A percentile compares a stretch with the other conserved stretches of the same genome.
phyloP scores from a whole-genome alignment of 2,113 vertebrate species.

The Nothocercus julius region DNA sequence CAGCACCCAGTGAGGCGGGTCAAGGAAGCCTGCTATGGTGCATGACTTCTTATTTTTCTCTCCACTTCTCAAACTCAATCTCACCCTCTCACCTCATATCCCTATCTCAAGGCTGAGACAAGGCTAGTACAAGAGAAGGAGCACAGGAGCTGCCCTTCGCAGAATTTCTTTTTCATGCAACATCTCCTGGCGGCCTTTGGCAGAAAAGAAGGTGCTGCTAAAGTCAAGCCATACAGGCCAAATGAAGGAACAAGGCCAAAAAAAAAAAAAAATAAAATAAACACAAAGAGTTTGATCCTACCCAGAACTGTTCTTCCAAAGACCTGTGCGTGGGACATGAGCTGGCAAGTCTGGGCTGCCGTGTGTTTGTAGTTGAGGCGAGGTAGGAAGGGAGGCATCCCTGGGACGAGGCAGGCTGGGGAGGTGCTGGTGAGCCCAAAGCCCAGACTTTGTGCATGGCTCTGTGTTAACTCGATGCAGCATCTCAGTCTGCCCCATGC shows the following conservation, averaged over 20 bases:
- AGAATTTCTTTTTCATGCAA: not conserved
- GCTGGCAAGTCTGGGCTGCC: not conserved
- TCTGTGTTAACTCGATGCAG: not conserved
- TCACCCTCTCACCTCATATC: not conserved
- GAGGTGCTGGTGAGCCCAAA: not conserved
- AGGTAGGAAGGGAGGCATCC: not conserved
- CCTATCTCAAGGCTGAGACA: not conserved
- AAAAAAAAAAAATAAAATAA: too few species aligned
- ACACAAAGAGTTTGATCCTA: not conserved
- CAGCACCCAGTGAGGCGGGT: not conserved
- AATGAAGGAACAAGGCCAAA: not conserved
- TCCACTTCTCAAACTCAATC: not conserved
- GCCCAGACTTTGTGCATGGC: not conserved
- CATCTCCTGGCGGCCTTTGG: not conserved
- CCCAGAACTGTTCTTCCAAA: not conserved
- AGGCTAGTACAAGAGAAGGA: not conserved
- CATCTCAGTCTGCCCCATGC: too few species aligned
- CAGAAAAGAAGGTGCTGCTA: not conserved
- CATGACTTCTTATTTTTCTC: not conserved
- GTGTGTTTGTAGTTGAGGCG: not conserved
- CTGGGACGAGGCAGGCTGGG: fast-evolving
- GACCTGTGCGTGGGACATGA: not conserved
- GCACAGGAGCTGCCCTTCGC: not conserved
- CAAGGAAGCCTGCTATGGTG: not conserved
- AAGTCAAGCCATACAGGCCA: too few species aligned